Percentiles rank a stretch among this genome's conserved stretches.
Evolutionary conservation across 2,113 vertebrate genomes (phyloP).

Genomic region (Monarcha castaneiventris): DNA sequence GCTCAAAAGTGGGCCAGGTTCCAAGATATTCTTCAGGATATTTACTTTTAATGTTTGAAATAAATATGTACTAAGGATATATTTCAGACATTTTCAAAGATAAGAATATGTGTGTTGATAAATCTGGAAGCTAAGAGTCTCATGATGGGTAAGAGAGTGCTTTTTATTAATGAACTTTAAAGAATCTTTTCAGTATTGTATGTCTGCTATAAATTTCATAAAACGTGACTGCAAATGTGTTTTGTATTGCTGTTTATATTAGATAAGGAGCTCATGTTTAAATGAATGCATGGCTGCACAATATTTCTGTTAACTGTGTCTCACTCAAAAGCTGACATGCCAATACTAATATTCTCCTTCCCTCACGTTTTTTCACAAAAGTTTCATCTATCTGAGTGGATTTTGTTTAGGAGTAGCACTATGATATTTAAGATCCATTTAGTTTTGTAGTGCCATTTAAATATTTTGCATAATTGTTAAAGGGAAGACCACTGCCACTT

Average conservation of each 20-base stretch:
- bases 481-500: neutral
- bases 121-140: neutral
- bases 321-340: neutral
- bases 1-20: neutral
- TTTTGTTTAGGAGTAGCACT: neutral
- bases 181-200: neutral
- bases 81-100: neutral
- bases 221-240: neutral
- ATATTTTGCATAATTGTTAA: neutral
- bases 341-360: neutral
- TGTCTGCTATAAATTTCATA: neutral
- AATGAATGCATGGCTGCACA: fast-evolving
- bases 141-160: neutral
- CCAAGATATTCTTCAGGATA: neutral
- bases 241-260: neutral
- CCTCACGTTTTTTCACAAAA: neutral
- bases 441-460: neutral
- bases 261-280: neutral
- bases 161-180: slow-evolving; percentile 2
- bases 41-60: slow-evolving; percentile 37
- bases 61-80: neutral
- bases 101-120: neutral
- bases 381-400: neutral
- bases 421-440: neutral
- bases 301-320: neutral